Percentiles rank a stretch among this genome's conserved stretches.
phyloP scores from a whole-genome alignment of 2,797 vertebrate genomes.

The Loriculus beryllinus region DNA sequence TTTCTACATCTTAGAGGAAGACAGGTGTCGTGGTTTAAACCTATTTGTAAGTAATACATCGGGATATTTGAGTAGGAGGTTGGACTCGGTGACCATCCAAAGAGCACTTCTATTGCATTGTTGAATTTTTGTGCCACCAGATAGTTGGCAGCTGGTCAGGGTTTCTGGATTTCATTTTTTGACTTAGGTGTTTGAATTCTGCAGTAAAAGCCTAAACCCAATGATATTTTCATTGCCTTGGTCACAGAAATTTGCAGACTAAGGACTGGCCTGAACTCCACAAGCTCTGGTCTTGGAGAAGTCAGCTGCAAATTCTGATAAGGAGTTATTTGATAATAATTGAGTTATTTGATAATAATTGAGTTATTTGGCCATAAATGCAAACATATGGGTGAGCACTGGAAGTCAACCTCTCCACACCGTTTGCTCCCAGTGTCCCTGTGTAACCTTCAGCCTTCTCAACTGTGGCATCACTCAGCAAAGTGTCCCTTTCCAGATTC shows the following conservation, averaged over 20 bases:
- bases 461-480: background rate
- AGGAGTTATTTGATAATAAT: background rate
- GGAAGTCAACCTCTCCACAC: background rate
- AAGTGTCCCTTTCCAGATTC: background rate
- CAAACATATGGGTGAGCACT: rapidly evolving
- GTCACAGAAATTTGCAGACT: background rate
- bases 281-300: background rate
- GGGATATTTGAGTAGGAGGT: background rate
- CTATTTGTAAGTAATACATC: background rate
- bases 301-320: background rate
- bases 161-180: background rate
- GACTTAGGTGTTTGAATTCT: background rate
- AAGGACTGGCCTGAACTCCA: background rate
- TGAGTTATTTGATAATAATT: background rate
- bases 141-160: background rate
- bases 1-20: background rate
- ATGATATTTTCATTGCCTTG: background rate
- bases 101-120: background rate
- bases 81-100: background rate
- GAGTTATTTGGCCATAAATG: background rate
- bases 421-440: background rate
- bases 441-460: background rate
- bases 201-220: background rate
- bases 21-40: background rate
- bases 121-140: background rate